phyloP scores from a whole-genome alignment of 2,888 invertebrate genomes.

The Teleogryllus oceanicus region DNA sequence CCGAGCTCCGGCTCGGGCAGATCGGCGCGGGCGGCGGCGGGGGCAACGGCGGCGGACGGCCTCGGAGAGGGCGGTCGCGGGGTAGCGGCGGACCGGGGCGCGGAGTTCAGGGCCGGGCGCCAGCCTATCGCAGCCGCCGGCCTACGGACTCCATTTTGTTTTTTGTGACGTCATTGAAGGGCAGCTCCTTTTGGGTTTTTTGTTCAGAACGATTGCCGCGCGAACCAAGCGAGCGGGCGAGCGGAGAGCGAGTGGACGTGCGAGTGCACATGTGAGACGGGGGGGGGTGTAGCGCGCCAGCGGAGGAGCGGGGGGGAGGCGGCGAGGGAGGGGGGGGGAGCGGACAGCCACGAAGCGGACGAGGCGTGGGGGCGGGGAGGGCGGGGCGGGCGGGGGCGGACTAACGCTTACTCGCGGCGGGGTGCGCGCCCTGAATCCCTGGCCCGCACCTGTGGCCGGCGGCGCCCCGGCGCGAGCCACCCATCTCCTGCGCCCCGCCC shows the following conservation, averaged over 20 bases:
- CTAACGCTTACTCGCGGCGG: neutral
- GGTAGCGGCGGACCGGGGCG: neutral
- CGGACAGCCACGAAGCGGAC: neutral
- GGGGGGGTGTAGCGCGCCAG: too few species aligned
- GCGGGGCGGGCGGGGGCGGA: neutral
- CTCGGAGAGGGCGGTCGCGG: neutral
- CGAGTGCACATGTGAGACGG: neutral
- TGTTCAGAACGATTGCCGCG: neutral
- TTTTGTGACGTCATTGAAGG: conserved; percentile 9
- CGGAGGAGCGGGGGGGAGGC: neutral
- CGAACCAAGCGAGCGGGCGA: neutral
- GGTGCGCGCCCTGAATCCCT: conserved; percentile 18
- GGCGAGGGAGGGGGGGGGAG: neutral
- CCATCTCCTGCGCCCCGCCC: neutral
- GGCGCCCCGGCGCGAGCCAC: neutral
- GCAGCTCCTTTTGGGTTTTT: conserved; percentile 1
- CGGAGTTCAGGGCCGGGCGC: conserved; percentile 18
- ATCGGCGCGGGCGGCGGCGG: neutral
- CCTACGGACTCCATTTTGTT: conserved; percentile 7
- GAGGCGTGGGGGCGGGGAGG: too few species aligned
- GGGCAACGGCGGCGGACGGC: neutral
- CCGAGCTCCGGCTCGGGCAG: neutral
- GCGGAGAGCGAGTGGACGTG: neutral
- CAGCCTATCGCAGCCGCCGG: conserved; percentile 9
- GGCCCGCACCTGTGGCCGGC: conserved; percentile 5